phyloP scores from a whole-genome alignment of 2,888 invertebrate genomes.

The Erebia aethiops region DNA sequence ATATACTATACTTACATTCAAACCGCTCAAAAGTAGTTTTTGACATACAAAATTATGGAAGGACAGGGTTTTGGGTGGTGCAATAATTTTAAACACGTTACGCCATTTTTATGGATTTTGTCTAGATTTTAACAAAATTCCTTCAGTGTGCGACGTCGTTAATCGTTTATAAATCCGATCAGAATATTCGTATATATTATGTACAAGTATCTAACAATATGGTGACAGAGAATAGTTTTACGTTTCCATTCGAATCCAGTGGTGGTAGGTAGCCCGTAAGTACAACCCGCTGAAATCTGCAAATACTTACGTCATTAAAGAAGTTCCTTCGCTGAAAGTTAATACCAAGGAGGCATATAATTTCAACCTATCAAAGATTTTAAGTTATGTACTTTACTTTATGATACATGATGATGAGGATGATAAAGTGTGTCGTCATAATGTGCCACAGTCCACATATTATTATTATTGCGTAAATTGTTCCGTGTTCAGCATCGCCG shows the following conservation, averaged over 20 bases:
- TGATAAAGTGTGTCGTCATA: conserved; percentile 14
- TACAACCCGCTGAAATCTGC: not conserved
- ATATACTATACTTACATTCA: not conserved
- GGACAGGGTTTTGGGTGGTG: conserved; percentile 11
- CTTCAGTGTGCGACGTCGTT: conserved; percentile 9
- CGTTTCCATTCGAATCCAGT: not conserved
- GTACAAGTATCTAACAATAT: not conserved
- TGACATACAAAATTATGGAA: not conserved
- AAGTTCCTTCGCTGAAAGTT: too few species aligned
- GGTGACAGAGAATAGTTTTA: not conserved
- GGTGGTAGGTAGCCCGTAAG: not conserved
- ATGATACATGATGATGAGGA: too few species aligned
- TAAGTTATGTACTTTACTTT: too few species aligned
- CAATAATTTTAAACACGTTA: not conserved
- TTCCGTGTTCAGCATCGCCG: not conserved
- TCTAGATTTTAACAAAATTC: not conserved
- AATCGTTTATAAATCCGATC: not conserved
- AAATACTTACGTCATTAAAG: too few species aligned
- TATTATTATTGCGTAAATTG: not conserved
- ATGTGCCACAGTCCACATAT: not conserved
- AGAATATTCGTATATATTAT: too few species aligned
- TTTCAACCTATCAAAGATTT: too few species aligned
- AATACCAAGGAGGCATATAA: too few species aligned
- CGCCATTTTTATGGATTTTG: not conserved
- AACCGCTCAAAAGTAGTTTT: not conserved